Evolutionary conservation across 2,113 vertebrate genomes (phyloP), one percentile per base, ranked within the genome.

Genomic region (Pygoscelis antarcticus): DNA sequence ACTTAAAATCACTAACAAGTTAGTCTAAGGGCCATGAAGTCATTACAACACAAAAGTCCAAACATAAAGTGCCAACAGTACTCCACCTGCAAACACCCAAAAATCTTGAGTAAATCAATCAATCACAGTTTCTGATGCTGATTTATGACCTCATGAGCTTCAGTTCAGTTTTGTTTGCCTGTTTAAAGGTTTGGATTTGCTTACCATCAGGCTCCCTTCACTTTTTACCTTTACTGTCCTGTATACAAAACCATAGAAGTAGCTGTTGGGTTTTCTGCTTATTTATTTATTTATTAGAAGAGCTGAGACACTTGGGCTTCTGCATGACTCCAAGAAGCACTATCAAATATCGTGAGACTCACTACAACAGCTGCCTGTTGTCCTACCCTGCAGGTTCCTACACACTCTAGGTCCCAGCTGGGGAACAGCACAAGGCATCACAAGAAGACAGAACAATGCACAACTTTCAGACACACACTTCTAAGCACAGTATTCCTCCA

Each of bases 401-500:
- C 6, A n/a, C 3, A 13, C 7, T 40, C 40, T 61, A 68, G 34
- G 19, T 75, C 25, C 22, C 38, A 89, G n/a, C 10, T 42, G 7
- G 26, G 51, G 23, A 89, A 54, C 3, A 23, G 32, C 32, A 54
- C 5, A 34, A 44, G 15, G 51, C 38, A 76, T 22, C 11, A 36
- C 12, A 66, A 46, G 29, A 76, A 8, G 2, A 38, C 2, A 3
- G 11, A 71, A 49, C 0, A 80, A 14, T 0, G 0, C 9, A 7
- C 3, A 60, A 70, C 62, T 52, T 72, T 42, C 49, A 80, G 71
- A 60, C 2, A 11, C 11, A 3, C 34, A 72, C 10, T 72, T 64
- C 55, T 25, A 54, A 62, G 44, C 14, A 62, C 18, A 81, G 14
- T 12, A 57, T 81, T 74, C 12, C 14, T 55, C 22, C 3, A 2